phyloP scores from a whole-genome alignment of 1,140 invertebrate species.

The Melanaphis sacchari region DNA sequence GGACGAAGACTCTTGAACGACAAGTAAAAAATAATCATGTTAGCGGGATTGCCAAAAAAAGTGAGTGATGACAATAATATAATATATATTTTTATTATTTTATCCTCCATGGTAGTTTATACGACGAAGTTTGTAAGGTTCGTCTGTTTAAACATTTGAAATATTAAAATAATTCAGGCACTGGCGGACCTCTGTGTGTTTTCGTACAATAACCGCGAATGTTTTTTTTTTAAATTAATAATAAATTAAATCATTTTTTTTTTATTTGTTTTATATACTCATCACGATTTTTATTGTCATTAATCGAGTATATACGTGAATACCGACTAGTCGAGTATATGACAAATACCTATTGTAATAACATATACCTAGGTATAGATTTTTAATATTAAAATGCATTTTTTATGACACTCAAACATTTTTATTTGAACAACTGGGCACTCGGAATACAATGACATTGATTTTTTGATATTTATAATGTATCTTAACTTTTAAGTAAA shows the following conservation, averaged over 20 bases:
- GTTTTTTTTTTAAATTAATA: background rate
- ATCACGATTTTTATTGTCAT: too few relatives aligned
- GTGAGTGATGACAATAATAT: background rate
- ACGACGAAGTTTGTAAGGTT: background rate
- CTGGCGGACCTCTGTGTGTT: background rate
- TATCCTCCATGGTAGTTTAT: background rate
- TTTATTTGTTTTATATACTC: background rate
- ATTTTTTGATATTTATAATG: background rate
- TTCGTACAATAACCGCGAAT: background rate
- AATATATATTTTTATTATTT: background rate
- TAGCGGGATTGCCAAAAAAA: conserved; percentile 38
- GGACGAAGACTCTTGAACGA: background rate
- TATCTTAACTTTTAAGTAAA: background rate
- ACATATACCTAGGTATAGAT: background rate
- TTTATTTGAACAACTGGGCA: too few relatives aligned
- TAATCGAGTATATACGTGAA: too few relatives aligned
- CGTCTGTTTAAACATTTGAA: background rate
- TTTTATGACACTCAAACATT: background rate
- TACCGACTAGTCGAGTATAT: too few relatives aligned
- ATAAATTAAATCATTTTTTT: background rate
- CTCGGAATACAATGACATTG: background rate
- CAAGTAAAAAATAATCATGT: background rate
- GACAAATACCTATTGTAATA: background rate
- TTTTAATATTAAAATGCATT: background rate
- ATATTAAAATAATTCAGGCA: background rate